Conservation (phyloP, 2,888 invertebrate species). For the Schizaphis graminum region DNA sequence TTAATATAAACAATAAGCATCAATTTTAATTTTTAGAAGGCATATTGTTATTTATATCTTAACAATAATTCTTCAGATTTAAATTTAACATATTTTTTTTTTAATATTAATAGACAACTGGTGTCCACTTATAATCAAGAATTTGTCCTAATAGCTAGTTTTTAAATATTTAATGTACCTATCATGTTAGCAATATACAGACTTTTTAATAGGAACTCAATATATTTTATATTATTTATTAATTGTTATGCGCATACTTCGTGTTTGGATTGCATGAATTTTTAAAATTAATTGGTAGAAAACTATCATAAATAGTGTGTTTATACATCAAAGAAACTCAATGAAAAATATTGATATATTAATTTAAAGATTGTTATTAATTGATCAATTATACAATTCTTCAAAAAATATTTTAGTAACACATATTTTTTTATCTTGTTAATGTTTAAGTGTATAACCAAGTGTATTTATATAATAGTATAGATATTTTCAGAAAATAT, state of each 20-base stretch:
- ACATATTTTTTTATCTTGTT: neutral
- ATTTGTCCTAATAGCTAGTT: neutral
- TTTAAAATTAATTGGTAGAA: slow-evolving; percentile 4
- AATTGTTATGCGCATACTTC: slow-evolving; percentile 62
- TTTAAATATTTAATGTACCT: neutral
- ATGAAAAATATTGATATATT: slow-evolving; percentile 36
- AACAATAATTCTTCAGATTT: neutral
- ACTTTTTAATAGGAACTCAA: neutral
- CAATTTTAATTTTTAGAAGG: neutral
- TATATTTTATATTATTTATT: slow-evolving; percentile 49
- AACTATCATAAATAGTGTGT: slow-evolving; percentile 13
- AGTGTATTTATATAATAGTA: slow-evolving; percentile 27
- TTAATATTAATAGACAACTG: neutral
- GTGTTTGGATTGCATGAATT: slow-evolving; percentile 64
- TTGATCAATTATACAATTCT: neutral
- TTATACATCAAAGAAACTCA: slow-evolving; percentile 9
- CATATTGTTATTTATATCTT: neutral
- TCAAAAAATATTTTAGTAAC: neutral
- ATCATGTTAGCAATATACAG: neutral
- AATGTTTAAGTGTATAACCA: neutral
- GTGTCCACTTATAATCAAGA: neutral
- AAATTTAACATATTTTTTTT: neutral
- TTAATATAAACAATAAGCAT: neutral
- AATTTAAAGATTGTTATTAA: neutral
- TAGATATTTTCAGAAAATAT: slow-evolving; percentile 20